Conservation (phyloP, 1,140 invertebrate genomes). For the Muscidifurax raptorellus region DNA sequence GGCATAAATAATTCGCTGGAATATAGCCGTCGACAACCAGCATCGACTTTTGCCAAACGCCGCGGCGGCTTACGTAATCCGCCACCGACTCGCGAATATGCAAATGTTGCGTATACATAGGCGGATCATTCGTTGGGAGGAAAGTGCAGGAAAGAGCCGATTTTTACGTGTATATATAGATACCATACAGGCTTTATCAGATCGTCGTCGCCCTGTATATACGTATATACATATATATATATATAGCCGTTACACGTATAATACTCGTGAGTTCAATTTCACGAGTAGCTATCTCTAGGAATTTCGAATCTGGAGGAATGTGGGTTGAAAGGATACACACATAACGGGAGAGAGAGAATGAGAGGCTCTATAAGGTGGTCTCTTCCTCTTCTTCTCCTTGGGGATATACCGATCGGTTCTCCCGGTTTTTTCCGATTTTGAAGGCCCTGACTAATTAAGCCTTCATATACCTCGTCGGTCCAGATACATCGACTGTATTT, state of each 20-base stretch:
- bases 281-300: not conserved
- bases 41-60: not conserved
- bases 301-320: too few relatives aligned
- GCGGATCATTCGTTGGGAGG: not conserved
- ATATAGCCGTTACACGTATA: too few relatives aligned
- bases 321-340: too few relatives aligned
- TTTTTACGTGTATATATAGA: not conserved
- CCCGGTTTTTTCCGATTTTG: too few relatives aligned
- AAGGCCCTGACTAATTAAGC: too few relatives aligned
- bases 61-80: slow-evolving; percentile 26
- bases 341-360: too few relatives aligned
- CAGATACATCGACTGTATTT: too few relatives aligned
- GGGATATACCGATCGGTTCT: too few relatives aligned
- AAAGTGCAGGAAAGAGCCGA: slow-evolving; percentile 5
- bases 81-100: not conserved
- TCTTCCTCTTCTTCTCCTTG: too few relatives aligned
- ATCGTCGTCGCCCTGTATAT: slow-evolving; percentile 4
- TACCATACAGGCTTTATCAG: slow-evolving; percentile 7
- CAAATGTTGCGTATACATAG: not conserved
- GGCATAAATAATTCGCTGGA: not conserved
- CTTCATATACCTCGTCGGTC: too few relatives aligned
- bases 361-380: too few relatives aligned
- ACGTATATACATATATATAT: not conserved
- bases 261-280: slow-evolving; percentile 14
- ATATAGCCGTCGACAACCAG: not conserved